phyloP scores from a whole-genome alignment of 2,797 vertebrate genomes.

The Parauchenoglanis punctatus region DNA sequence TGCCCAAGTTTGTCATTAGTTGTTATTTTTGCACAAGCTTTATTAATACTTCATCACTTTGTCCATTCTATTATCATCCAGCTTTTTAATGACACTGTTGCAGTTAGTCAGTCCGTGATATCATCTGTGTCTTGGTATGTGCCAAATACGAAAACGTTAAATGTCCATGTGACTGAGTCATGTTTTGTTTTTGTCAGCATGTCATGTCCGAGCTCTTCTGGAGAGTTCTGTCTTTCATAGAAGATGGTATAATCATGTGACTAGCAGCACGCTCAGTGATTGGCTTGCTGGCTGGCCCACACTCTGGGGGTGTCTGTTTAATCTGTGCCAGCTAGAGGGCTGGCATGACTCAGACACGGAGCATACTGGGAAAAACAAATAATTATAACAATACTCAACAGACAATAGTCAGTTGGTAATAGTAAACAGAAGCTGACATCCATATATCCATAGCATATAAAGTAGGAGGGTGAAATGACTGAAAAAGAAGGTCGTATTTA shows the following conservation, averaged over 20 bases:
- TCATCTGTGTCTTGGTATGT: neutral
- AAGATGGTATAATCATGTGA: conserved; percentile 44
- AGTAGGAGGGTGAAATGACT: neutral
- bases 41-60: neutral
- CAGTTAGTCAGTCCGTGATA: neutral
- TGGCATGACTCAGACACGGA: conserved; percentile 20
- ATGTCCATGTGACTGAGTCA: neutral
- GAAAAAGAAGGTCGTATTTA: neutral
- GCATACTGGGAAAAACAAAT: conserved; percentile 4
- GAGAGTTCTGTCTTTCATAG: conserved; percentile 33
- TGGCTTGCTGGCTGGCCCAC: conserved; percentile 35
- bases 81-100: neutral
- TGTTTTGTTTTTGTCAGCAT: conserved; percentile 23
- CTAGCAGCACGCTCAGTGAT: conserved; percentile 25
- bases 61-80: neutral
- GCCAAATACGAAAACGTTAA: neutral
- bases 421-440: conserved; percentile 3
- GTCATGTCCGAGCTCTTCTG: neutral
- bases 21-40: conserved; percentile 16
- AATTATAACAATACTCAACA: neutral
- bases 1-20: conserved; percentile 18
- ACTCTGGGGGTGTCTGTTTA: conserved; percentile 31
- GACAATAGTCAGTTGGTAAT: neutral
- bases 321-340: conserved; percentile 6
- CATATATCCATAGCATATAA: neutral